Evolutionary conservation across 2,888 invertebrate species (phyloP), one percentile per base, ranked within the genome.

Genomic region (Macrophya alboannulata): DNA sequence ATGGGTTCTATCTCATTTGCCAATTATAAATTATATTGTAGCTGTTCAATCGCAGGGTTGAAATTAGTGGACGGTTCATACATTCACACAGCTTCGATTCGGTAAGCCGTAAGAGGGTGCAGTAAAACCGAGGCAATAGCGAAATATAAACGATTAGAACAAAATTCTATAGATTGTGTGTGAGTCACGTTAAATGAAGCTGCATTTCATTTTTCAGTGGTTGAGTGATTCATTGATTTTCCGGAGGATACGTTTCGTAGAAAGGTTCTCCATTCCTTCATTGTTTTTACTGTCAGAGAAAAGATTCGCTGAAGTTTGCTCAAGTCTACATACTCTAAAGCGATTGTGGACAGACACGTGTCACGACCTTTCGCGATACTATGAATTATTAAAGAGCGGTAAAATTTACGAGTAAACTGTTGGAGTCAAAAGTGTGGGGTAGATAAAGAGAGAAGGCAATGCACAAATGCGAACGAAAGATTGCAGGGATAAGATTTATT

Each of bases 351-450:
- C 43, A 25, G 45, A 43, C 43, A 74, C 21, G n/a, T 74, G 45
- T 74, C 74, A 1, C 6, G 45, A n/a, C 21, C 45, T 74, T 4
- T 15, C 25, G 4, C 45, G 25, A 45, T 74, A 31, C 25, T 74
- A 43, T 74, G 74, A 45, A 74, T 74, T 74, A 74, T 74, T 43
- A 2, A 74, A 43, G 74, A 4, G 45, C 4, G 5, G 74, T 21
- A 74, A 43, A 21, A 40, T 71, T 71, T 43, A 74, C 43, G 45
- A 45, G 45, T 10, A 9, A 10, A 45, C 43, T 74, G 45, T 25
- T 45, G 40, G 45, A 12, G 74, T 45, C 25, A 45, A 45, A 74
- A n/a, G 74, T 45, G 45, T n/a, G 45, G 45, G 15, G 43, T 72
- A 45, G n/a, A n/a, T 10, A 37, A 71, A 15, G 4, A 45, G n/a